Conservation (phyloP, 2,113 vertebrate genomes). For the Shinisaurus crocodilurus region DNA sequence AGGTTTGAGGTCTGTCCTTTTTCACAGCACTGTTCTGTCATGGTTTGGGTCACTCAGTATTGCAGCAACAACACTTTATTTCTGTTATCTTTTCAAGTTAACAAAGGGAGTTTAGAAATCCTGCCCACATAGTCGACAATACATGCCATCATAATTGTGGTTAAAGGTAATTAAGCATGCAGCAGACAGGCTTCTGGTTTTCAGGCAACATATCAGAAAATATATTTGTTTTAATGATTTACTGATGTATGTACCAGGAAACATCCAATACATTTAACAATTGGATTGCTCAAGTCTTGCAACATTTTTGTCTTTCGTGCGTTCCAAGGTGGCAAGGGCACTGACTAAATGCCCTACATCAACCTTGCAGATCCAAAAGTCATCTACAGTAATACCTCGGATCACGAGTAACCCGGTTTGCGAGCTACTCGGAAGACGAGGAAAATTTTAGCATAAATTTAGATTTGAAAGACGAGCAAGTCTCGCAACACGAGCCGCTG, state of each 20-base stretch:
- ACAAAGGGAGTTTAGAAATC: conserved; percentile 16
- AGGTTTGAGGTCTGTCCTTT: not conserved
- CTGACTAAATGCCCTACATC: conserved; percentile 54
- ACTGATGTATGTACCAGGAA: conserved; percentile 25
- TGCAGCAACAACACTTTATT: not conserved
- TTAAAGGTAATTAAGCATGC: conserved; percentile 50
- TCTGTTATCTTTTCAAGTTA: conserved; percentile 25
- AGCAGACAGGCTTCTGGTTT: conserved; percentile 47
- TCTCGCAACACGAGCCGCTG: too few species aligned
- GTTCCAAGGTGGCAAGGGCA: conserved; percentile 58
- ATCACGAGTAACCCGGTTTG: too few species aligned
- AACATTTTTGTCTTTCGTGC: conserved; percentile 66
- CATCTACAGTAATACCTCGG: too few species aligned
- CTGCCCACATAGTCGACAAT: not conserved
- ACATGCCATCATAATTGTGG: not conserved
- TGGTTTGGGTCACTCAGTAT: not conserved
- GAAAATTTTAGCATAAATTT: too few species aligned
- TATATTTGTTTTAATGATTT: conserved; percentile 21
- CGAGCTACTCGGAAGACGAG: too few species aligned
- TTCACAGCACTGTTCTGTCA: not conserved
- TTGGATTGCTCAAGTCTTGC: conserved; percentile 57
- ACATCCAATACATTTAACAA: conserved; percentile 37
- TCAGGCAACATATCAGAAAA: conserved; percentile 18
- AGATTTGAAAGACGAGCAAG: too few species aligned
- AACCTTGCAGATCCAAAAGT: conserved; percentile 46